These are phyloP conservation scores for Leptogaster cylindrica DNA, from an alignment of 2,888 invertebrate genomes.

Conservation along the genomic window DNA sequence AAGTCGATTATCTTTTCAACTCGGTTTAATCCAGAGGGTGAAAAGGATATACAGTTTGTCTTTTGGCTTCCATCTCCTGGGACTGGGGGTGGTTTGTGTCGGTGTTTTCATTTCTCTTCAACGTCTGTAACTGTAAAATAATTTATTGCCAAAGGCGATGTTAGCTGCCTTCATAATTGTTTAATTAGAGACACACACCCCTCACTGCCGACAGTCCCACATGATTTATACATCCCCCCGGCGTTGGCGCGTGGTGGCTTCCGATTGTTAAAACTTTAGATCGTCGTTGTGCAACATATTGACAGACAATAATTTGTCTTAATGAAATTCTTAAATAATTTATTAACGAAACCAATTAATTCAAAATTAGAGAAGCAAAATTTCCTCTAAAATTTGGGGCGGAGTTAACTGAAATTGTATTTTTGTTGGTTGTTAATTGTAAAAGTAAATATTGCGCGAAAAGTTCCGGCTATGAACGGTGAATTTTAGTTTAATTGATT, in stretches of 20 bases:
- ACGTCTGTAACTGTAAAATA: constrained; percentile 15
- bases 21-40: neutral
- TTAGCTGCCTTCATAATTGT: constrained; percentile 44
- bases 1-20: constrained; percentile 21
- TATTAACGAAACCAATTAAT: constrained; percentile 51
- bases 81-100: constrained; percentile 13
- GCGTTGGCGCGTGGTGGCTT: constrained; percentile 10
- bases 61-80: neutral
- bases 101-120: constrained; percentile 25
- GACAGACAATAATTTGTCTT: constrained; percentile 63
- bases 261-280: constrained; percentile 25
- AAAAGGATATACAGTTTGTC: constrained; percentile 1
- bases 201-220: constrained; percentile 26
- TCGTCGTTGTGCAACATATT: constrained; percentile 58
- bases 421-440: too few species aligned
- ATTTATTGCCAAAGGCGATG: constrained; percentile 43
- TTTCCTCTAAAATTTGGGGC: too few species aligned
- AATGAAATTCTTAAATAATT: constrained; percentile 61
- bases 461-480: too few species aligned
- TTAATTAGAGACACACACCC: constrained; percentile 47
- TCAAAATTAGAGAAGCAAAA: constrained; percentile 7
- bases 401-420: too few species aligned
- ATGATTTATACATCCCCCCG: constrained; percentile 22
- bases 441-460: too few species aligned
- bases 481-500: too few species aligned